phyloP scores from a whole-genome alignment of 2,888 invertebrate species.

The Rhagonycha lutea region DNA sequence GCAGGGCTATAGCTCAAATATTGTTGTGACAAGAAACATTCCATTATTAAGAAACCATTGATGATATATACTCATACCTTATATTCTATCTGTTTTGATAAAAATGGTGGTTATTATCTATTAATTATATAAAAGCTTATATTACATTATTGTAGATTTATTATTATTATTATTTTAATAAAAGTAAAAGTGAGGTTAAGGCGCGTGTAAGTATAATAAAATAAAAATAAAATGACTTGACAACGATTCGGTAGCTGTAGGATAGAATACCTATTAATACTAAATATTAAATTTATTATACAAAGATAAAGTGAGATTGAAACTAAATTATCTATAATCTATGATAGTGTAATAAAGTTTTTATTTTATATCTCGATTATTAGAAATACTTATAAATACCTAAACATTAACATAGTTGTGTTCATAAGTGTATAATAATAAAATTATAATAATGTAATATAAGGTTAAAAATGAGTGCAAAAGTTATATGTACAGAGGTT shows the following conservation, averaged over 20 bases:
- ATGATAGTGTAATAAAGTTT: constrained; percentile 4
- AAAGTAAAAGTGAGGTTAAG: background rate
- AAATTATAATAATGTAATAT: constrained; percentile 29
- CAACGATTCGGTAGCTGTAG: background rate
- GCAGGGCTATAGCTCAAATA: constrained; percentile 57
- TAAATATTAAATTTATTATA: background rate
- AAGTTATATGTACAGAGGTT: constrained; percentile 59
- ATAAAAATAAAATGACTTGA: background rate
- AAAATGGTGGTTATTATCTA: constrained; percentile 42
- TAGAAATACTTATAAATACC: background rate
- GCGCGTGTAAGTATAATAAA: background rate
- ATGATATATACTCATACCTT: constrained; percentile 52
- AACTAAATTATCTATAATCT: background rate
- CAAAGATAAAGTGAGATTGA: background rate
- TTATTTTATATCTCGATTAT: constrained; percentile 2
- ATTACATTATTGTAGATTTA: constrained; percentile 27
- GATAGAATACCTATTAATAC: background rate
- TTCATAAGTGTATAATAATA: constrained; percentile 2
- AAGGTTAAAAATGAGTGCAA: constrained; percentile 50
- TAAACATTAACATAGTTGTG: background rate
- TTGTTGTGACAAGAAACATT: constrained; percentile 59
- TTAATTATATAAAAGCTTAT: constrained; percentile 40
- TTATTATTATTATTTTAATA: background rate
- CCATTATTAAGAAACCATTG: constrained; percentile 55
- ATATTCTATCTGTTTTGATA: constrained; percentile 54